Conservation (phyloP, 2,888 invertebrate species). For the Troides helena region DNA sequence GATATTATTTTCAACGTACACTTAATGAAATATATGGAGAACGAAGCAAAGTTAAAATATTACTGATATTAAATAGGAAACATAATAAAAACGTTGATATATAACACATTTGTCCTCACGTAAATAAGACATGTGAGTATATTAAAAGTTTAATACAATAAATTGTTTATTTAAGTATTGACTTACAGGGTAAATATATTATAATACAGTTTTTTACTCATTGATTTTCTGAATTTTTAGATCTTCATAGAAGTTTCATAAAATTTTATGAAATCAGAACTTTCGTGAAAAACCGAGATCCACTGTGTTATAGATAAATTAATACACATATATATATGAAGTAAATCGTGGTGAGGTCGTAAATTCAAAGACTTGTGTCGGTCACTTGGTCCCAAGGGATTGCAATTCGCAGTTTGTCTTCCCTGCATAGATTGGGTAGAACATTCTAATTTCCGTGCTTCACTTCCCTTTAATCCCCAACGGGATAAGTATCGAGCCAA, state of each 20-base stretch:
- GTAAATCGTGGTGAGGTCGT: constrained; percentile 44
- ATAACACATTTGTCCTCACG: too few species aligned
- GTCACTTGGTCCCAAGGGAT: constrained; percentile 43
- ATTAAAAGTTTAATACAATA: too few species aligned
- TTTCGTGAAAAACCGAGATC: too few species aligned
- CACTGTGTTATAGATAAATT: neutral
- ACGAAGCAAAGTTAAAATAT: neutral
- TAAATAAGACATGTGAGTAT: too few species aligned
- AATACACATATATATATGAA: constrained; percentile 30
- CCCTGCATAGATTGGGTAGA: constrained; percentile 39
- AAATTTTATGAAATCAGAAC: too few species aligned
- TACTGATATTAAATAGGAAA: neutral
- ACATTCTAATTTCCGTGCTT: constrained; percentile 30
- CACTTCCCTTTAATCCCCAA: constrained; percentile 25
- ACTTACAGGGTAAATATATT: too few species aligned
- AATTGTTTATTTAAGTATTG: too few species aligned
- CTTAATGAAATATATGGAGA: neutral
- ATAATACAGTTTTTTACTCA: too few species aligned
- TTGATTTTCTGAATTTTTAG: too few species aligned
- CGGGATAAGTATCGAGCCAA: constrained; percentile 4
- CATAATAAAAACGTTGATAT: neutral
- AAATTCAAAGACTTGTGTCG: constrained; percentile 44
- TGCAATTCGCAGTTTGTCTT: constrained; percentile 44
- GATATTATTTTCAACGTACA: neutral
- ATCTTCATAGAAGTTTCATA: too few species aligned